Base-by-base conservation (phyloP, 2,888 invertebrate species). In the Eudasyphora cyanicolor region DNA sequence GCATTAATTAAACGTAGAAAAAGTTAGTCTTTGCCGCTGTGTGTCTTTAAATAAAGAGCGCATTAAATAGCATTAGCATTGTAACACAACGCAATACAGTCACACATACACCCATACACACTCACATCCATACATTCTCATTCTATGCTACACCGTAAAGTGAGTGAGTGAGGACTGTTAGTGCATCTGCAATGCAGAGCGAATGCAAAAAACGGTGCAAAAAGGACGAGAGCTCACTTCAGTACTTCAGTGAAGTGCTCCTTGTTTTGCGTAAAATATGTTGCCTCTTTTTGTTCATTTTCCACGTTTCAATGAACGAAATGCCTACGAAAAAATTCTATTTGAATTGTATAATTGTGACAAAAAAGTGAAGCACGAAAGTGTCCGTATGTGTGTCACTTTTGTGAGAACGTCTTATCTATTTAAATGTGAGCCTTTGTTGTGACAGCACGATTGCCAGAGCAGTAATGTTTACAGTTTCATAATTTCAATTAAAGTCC, bases 1-100 rank as follows among this genome's bases (percentile, higher is more conserved):
- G 83, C 83, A 83, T 83, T 83, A 83, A 83, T 83, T 83, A 83
- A 83, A 77, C 78, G 69, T 45, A 54, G 71, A 80, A 83, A 78
- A 83, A 83, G 64, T 83, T 80, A 57, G 83, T 75, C 57, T 67
- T 67, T 67, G 64, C 35, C 35, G 12, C 32, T 64, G 4, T 24
- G 64, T 64, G 17, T 21, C 38, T 35, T 67, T 42, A 67, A 24
- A 38, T 67, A 67, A 67, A 42, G n/a, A 42, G 24, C n/a, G 14
- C 67, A 67, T 42, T 67, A 67, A 67, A 67, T 67, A 67, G 67
- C 38, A 67, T 67, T 67, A 38, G 38, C 21, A 42, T 12, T 62
- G 24, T 42, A 35, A 64, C 38, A 35, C n/a, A n/a, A n/a, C n/a
- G n/a, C n/a, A n/a, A n/a, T n/a, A n/a, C n/a, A n/a, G n/a, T n/a